A percentile compares a stretch with the other conserved stretches of the same genome.
Evolutionary conservation across 2,888 invertebrate species (phyloP).

Genomic region (Drosophila peninsularis): DNA sequence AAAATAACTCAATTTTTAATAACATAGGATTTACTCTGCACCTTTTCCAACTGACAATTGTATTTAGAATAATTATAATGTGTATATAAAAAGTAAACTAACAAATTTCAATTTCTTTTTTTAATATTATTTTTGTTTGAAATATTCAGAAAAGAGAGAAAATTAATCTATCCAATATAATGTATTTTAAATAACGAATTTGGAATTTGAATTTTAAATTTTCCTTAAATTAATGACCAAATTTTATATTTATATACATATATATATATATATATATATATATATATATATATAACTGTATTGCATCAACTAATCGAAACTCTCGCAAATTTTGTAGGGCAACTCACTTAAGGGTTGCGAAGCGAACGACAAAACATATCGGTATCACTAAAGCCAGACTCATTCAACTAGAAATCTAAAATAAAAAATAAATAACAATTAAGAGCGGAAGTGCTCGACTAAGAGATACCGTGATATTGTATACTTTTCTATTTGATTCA

Average conservation of each 20-base stretch:
- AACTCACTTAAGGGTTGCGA: constrained; percentile 53
- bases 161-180: background rate
- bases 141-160: background rate
- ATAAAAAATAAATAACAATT: constrained; percentile 19
- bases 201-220: no score
- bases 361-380: constrained; percentile 34
- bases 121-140: background rate
- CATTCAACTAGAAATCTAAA: constrained; percentile 54
- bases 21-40: background rate
- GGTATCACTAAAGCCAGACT: constrained; percentile 56
- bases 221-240: no score
- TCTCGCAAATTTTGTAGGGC: background rate
- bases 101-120: no score
- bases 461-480: background rate
- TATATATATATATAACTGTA: background rate
- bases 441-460: background rate
- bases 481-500: no score
- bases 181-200: background rate
- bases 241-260: no score
- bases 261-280: no score
- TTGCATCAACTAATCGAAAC: background rate
- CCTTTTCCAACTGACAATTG: no score
- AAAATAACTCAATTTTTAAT: background rate
- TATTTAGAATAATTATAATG: no score
- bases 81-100: no score